phyloP scores from a whole-genome alignment of 2,888 invertebrate species.

The Aphidoletes aphidimyza region DNA sequence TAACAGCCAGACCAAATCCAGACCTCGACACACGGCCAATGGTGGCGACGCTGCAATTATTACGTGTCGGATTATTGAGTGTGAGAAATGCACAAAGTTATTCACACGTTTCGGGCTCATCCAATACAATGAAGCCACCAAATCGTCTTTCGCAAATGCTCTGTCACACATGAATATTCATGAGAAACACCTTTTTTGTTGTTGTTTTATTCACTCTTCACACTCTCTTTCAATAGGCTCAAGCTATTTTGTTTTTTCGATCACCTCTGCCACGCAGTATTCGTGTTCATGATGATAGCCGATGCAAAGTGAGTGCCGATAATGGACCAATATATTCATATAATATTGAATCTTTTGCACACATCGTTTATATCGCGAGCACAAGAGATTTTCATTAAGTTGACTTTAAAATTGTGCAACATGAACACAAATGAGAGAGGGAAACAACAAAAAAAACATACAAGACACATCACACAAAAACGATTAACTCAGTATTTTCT shows the following conservation, averaged over 20 bases:
- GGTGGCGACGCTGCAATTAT: constrained; percentile 17
- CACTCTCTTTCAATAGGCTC: background rate
- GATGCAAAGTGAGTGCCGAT: constrained; percentile 50
- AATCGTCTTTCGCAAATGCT: too few relatives aligned
- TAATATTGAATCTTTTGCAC: constrained; percentile 45
- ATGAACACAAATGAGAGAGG: too few relatives aligned
- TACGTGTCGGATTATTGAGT: constrained; percentile 46
- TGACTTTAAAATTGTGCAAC: background rate
- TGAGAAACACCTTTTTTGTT: background rate
- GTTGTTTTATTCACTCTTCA: too few relatives aligned
- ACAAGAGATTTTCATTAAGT: constrained; percentile 53
- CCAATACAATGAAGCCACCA: background rate
- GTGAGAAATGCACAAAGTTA: constrained; percentile 14
- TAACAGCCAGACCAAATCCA: too few relatives aligned
- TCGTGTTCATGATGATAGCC: constrained; percentile 36
- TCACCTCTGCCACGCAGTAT: background rate
- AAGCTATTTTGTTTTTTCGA: constrained; percentile 33
- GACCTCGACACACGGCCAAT: too few relatives aligned
- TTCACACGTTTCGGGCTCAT: constrained; percentile 50
- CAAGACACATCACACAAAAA: too few relatives aligned
- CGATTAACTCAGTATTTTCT: background rate
- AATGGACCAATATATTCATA: constrained; percentile 43
- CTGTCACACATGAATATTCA: constrained; percentile 14
- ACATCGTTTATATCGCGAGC: constrained; percentile 49
- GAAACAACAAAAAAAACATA: too few relatives aligned